Conservation (phyloP, 1,140 invertebrate species). For the Dryas iulia region DNA sequence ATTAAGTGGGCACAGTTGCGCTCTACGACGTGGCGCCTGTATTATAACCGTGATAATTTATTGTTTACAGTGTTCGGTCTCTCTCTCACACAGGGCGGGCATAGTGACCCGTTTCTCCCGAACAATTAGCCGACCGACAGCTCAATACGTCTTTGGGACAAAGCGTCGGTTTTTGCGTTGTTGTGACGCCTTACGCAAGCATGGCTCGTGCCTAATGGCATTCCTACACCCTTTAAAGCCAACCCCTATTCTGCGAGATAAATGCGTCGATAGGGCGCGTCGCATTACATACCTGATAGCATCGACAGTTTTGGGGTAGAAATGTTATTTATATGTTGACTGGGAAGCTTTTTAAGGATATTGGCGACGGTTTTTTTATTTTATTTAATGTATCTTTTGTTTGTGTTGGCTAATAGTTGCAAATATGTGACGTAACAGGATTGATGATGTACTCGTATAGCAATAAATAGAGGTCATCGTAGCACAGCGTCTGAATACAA, state of each 20-base stretch:
- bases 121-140: slow-evolving; percentile 51
- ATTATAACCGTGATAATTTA: slow-evolving; percentile 51
- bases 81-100: slow-evolving; percentile 9
- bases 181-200: slow-evolving; percentile 33
- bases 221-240: slow-evolving; percentile 5
- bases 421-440: too few species aligned
- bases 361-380: not conserved
- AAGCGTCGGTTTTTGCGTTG: slow-evolving; percentile 31
- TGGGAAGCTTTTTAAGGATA: not conserved
- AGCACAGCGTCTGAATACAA: too few species aligned
- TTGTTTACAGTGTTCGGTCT: slow-evolving; percentile 36
- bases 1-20: slow-evolving; percentile 13
- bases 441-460: too few species aligned
- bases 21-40: slow-evolving; percentile 44
- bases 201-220: slow-evolving; percentile 30
- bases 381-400: not conserved
- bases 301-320: not conserved
- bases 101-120: slow-evolving; percentile 28
- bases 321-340: not conserved
- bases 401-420: not conserved
- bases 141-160: slow-evolving; percentile 46
- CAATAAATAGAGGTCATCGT: too few species aligned
- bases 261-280: not conserved
- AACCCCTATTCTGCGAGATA: not conserved
- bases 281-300: not conserved